Conservation (phyloP, 2,888 invertebrate species). For the Cryptocephalus primarius region DNA sequence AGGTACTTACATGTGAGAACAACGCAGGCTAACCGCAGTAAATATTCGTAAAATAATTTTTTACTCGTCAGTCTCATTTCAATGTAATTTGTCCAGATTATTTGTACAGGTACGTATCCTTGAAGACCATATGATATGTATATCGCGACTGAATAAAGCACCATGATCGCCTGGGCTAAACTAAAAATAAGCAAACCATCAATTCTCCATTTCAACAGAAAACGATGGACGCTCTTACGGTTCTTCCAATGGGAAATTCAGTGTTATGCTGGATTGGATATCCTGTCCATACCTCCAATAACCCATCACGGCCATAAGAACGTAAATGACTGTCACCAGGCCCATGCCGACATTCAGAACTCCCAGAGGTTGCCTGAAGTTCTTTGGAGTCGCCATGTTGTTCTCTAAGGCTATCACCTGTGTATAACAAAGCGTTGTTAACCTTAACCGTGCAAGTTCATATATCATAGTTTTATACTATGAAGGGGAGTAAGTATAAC, state of each 20-base stretch:
- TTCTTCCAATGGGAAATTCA: constrained; percentile 59
- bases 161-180: constrained; percentile 51
- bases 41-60: constrained; percentile 29
- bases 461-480: too few relatives aligned
- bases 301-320: constrained; percentile 71
- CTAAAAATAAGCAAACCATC: constrained; percentile 31
- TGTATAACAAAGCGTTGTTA: constrained; percentile 10
- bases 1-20: constrained; percentile 35
- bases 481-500: too few relatives aligned
- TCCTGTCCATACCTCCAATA: constrained; percentile 67
- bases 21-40: constrained; percentile 32
- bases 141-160: constrained; percentile 57
- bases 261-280: constrained; percentile 65
- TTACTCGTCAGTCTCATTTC: constrained; percentile 26
- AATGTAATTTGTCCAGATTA: constrained; percentile 52
- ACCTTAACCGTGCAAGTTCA: too few relatives aligned
- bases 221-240: constrained; percentile 34
- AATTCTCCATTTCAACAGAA: neutral
- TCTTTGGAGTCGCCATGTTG: constrained; percentile 75
- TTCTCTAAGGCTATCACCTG: constrained; percentile 86
- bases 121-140: constrained; percentile 78
- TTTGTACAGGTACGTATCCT: constrained; percentile 78
- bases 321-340: constrained; percentile 65
- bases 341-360: constrained; percentile 76
- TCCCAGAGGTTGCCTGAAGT: constrained; percentile 65